phyloP scores from a whole-genome alignment of 2,797 vertebrate genomes.

The Diplodus puntazzo region DNA sequence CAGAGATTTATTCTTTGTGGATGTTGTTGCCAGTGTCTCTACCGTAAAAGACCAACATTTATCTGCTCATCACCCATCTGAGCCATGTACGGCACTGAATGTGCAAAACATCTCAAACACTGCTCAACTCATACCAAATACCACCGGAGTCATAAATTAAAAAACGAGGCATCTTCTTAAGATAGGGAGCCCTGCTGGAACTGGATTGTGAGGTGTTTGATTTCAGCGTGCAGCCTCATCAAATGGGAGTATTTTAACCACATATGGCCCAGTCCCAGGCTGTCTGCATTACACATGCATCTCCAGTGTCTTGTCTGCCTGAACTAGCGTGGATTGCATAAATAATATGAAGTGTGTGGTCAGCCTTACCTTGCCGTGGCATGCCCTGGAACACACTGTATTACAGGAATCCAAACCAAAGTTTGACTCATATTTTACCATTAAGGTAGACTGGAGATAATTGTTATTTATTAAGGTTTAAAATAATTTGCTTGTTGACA shows the following conservation, averaged over 20 bases:
- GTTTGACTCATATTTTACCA: conserved; percentile 13
- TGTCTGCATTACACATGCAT: conserved; percentile 37
- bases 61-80: conserved; percentile 30
- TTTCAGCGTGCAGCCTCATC: conserved; percentile 27
- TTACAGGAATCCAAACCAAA: not conserved
- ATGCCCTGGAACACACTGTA: conserved; percentile 3
- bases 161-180: conserved; percentile 23
- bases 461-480: not conserved
- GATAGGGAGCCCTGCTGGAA: conserved; percentile 30
- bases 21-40: conserved; percentile 59
- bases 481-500: not conserved
- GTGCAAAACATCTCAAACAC: conserved; percentile 38
- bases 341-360: conserved; percentile 20
- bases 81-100: conserved; percentile 48
- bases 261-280: conserved; percentile 25
- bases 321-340: conserved; percentile 13
- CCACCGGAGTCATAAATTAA: conserved; percentile 44
- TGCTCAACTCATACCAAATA: conserved; percentile 33
- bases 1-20: conserved; percentile 62
- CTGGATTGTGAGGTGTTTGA: conserved; percentile 30
- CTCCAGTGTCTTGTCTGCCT: conserved; percentile 31
- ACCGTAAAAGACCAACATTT: conserved; percentile 48
- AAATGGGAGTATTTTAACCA: conserved; percentile 31
- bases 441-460: not conserved
- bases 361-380: conserved; percentile 2